Percentiles rank a stretch among this genome's conserved stretches.
These are phyloP conservation scores for Enteromius mattozi DNA, from an alignment of 2,797 vertebrate genomes.

Conservation along the genomic window DNA sequence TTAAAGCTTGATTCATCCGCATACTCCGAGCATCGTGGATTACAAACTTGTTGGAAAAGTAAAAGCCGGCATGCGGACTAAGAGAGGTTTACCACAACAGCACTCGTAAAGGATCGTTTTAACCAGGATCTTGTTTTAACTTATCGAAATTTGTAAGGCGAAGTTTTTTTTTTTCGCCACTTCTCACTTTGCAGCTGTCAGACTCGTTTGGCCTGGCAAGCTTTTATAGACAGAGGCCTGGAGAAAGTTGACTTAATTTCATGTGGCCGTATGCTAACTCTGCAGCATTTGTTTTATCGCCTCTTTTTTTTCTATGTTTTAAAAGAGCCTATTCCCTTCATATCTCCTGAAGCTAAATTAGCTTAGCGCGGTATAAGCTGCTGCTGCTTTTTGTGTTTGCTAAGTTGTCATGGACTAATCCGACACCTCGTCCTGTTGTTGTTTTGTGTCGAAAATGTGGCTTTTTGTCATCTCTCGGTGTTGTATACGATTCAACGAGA, in stretches of 20 bases:
- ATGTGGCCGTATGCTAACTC: constrained; percentile 50
- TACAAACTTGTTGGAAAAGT: constrained; percentile 22
- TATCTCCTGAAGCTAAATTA: constrained; percentile 72
- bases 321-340: constrained; percentile 60
- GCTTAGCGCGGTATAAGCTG: constrained; percentile 79
- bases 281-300: constrained; percentile 64
- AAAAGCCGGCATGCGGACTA: constrained; percentile 58
- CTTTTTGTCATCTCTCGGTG: constrained; percentile 65
- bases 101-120: constrained; percentile 59
- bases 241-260: constrained; percentile 63
- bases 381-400: constrained; percentile 59
- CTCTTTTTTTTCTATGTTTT: constrained; percentile 64
- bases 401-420: constrained; percentile 66
- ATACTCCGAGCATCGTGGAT: neutral
- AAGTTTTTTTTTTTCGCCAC: constrained; percentile 74
- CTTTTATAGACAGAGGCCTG: constrained; percentile 66
- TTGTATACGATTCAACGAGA: constrained; percentile 65
- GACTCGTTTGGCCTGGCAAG: constrained; percentile 69
- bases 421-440: constrained; percentile 48
- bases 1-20: constrained; percentile 37
- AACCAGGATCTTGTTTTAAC: constrained; percentile 70
- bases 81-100: constrained; percentile 54
- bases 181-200: constrained; percentile 86
- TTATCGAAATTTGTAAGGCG: constrained; percentile 78
- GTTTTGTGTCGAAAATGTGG: constrained; percentile 73